Evolutionary conservation across 2,797 vertebrate genomes (phyloP).

Genomic region (Peromyscus nudipes): DNA sequence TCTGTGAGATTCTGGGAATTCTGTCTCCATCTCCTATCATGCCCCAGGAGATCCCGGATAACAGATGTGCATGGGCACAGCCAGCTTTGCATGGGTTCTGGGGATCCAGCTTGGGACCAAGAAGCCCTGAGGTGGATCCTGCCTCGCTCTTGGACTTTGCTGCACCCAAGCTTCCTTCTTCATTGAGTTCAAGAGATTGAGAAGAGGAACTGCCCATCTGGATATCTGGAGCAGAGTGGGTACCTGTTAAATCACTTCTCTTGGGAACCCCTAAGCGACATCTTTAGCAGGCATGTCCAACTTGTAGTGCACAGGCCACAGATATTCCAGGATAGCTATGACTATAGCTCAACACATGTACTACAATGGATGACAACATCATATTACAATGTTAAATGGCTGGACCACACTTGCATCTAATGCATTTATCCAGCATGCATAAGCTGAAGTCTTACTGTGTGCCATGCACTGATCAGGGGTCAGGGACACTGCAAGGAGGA

Average conservation of each 20-base stretch:
- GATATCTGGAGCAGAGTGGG: not conserved
- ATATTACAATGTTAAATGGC: not conserved
- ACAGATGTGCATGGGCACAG: not conserved
- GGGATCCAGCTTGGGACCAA: not conserved
- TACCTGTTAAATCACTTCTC: not conserved
- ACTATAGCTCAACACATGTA: not conserved
- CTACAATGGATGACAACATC: not conserved
- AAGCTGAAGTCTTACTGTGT: fast-evolving
- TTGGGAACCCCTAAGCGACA: fast-evolving
- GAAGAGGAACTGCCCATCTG: fast-evolving
- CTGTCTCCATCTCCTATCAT: not conserved
- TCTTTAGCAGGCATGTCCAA: not conserved
- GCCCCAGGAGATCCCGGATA: not conserved
- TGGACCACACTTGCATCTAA: not conserved
- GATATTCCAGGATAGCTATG: not conserved
- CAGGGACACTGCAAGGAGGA: not conserved
- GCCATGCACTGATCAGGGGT: not conserved
- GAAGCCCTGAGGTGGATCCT: not conserved
- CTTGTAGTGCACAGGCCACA: not conserved
- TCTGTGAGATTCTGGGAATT: not conserved
- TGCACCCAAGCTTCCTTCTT: not conserved
- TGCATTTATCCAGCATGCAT: fast-evolving
- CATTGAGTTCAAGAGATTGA: not conserved
- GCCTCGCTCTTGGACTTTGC: not conserved
- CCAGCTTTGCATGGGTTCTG: not conserved